Conservation (phyloP, 2,888 invertebrate species). For the Sphaerophoria taeniata region DNA sequence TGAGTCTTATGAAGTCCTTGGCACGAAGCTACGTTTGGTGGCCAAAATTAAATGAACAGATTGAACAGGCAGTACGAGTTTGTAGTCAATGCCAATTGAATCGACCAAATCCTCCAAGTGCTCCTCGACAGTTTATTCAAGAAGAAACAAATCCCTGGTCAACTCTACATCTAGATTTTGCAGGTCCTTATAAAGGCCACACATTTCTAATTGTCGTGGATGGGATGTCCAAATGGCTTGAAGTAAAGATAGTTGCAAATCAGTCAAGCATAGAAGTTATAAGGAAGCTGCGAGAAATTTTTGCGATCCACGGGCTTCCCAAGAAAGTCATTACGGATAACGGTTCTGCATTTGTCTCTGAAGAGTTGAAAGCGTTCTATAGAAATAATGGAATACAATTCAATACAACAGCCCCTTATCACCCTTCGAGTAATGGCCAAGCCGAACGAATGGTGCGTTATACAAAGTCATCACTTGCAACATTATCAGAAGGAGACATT, state of each 20-base stretch:
- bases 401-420: conserved; percentile 24
- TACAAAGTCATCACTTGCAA: conserved; percentile 20
- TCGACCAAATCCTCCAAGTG: neutral
- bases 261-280: too few relatives aligned
- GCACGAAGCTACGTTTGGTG: too few relatives aligned
- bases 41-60: neutral
- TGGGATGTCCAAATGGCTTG: too few relatives aligned
- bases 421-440: conserved; percentile 43
- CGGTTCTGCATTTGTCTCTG: conserved; percentile 4
- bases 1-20: too few relatives aligned
- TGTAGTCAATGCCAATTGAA: conserved; percentile 12
- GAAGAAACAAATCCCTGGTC: neutral
- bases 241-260: too few relatives aligned
- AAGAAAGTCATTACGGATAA: conserved; percentile 8
- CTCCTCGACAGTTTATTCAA: too few relatives aligned
- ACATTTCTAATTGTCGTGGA: too few relatives aligned
- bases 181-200: conserved; percentile 10
- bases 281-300: neutral
- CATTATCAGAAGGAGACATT: conserved; percentile 21
- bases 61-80: neutral
- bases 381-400: conserved; percentile 18
- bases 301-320: neutral
- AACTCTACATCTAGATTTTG: conserved; percentile 16
- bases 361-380: neutral
- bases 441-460: conserved; percentile 26